Evolutionary conservation across 2,113 vertebrate species (phyloP).

Genomic region (Microtus richardsoni): DNA sequence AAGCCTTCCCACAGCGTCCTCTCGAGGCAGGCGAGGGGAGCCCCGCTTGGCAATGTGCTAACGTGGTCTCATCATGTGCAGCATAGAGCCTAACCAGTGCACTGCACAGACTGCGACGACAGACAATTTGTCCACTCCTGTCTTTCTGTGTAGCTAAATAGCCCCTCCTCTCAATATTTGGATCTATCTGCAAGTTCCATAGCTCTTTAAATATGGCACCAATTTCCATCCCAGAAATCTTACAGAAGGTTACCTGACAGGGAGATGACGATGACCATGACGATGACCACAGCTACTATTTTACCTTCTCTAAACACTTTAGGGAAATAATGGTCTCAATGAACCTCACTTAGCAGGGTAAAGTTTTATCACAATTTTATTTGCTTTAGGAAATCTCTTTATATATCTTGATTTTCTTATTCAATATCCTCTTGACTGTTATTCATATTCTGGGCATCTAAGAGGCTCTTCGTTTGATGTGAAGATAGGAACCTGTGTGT

Average conservation of each 20-base stretch:
- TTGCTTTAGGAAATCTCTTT: neutral
- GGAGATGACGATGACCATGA: no score
- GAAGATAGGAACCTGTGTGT: neutral
- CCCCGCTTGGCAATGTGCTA: neutral
- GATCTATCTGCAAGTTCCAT: neutral
- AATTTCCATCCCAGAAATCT: neutral
- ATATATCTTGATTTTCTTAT: neutral
- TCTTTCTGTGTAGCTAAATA: neutral
- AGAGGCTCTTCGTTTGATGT: neutral
- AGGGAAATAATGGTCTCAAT: neutral
- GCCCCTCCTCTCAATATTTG: neutral
- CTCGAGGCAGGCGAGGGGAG: neutral
- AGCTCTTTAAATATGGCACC: neutral
- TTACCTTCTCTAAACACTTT: neutral
- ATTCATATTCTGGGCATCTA: slow-evolving; percentile 17
- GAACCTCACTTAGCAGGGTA: neutral
- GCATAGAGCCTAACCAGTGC: neutral
- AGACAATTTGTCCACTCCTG: neutral
- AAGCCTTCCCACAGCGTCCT: neutral
- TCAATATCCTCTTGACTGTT: neutral
- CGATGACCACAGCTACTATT: neutral
- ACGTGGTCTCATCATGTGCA: neutral
- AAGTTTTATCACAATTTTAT: neutral
- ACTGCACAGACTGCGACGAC: neutral
- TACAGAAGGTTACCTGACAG: neutral